Evolutionary conservation across 2,888 invertebrate species (phyloP).

Genomic region (Drosophila anomelani): DNA sequence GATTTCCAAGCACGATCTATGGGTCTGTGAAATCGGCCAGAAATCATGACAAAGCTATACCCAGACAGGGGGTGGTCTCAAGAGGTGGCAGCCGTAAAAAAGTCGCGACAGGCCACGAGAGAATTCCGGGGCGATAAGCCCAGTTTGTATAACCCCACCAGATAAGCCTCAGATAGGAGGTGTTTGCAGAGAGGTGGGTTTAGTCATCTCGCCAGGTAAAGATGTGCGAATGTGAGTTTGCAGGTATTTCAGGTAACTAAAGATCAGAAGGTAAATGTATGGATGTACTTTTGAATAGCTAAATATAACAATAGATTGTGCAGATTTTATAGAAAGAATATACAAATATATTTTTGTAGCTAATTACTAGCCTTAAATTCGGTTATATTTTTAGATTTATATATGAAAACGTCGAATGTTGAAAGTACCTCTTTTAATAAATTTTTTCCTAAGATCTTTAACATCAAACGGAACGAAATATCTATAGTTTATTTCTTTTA

Average conservation of each 20-base stretch:
- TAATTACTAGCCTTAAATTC: too few species aligned
- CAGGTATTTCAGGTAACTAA: background rate
- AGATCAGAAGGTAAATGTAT: background rate
- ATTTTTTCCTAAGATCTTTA: background rate
- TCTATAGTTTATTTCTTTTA: background rate
- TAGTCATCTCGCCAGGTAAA: conserved; percentile 27
- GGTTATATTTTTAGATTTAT: background rate
- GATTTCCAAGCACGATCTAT: conserved; percentile 8
- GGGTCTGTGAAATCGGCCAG: conserved; percentile 42
- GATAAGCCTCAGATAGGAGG: conserved; percentile 51
- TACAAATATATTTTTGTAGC: too few species aligned
- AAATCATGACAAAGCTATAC: conserved; percentile 64
- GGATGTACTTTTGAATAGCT: background rate
- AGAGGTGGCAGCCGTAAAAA: conserved; percentile 17
- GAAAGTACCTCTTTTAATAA: background rate
- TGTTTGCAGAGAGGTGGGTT: conserved; percentile 31
- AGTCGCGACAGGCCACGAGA: conserved; percentile 36
- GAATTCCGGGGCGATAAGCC: conserved; percentile 42
- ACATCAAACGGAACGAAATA: conserved; percentile 7
- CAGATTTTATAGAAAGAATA: too few species aligned
- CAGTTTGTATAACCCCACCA: conserved; percentile 34
- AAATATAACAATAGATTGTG: background rate
- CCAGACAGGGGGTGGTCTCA: conserved; percentile 19
- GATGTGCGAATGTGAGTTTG: background rate
- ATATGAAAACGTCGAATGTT: background rate